These are phyloP conservation scores for Crossaster papposus DNA, from an alignment of 53 echinoderm and acorn worm species.

Conservation along the genomic window DNA sequence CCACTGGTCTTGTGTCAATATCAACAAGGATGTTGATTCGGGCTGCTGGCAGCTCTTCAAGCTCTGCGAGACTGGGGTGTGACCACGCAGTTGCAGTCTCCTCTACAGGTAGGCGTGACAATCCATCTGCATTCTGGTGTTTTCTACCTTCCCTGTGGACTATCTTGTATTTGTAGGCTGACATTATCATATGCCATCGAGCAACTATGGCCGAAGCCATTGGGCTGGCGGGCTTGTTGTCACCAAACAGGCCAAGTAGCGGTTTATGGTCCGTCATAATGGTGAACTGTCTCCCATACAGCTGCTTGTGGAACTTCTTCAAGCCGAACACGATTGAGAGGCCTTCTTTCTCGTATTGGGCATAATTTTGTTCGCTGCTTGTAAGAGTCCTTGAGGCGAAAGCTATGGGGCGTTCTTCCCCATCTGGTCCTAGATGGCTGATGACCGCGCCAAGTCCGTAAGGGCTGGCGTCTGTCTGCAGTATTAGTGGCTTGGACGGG, in stretches of 20 bases:
- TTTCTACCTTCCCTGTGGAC: conserved; percentile 54
- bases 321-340: conserved; percentile 65
- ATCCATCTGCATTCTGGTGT: conserved; percentile 67
- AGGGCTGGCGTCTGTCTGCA: too few relatives aligned
- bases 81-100: conserved; percentile 2
- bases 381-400: too few relatives aligned
- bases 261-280: too few relatives aligned
- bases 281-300: conserved; percentile 41
- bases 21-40: conserved; percentile 34
- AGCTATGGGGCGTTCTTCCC: too few relatives aligned
- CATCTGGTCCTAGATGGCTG: too few relatives aligned
- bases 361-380: conserved; percentile 61
- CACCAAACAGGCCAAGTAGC: conserved; percentile 23
- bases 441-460: too few relatives aligned
- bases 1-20: conserved; percentile 59
- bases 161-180: too few relatives aligned
- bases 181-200: conserved; percentile 61
- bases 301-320: conserved; percentile 68
- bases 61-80: conserved; percentile 19
- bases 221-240: conserved; percentile 54
- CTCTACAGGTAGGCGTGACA: conserved; percentile 56
- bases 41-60: conserved; percentile 21
- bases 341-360: conserved; percentile 63
- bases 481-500: too few relatives aligned
- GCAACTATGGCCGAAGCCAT: conserved; percentile 58